These are phyloP conservation scores for Amphilophus citrinellus DNA, from an alignment of 2,113 vertebrate species.

Conservation along the genomic window DNA sequence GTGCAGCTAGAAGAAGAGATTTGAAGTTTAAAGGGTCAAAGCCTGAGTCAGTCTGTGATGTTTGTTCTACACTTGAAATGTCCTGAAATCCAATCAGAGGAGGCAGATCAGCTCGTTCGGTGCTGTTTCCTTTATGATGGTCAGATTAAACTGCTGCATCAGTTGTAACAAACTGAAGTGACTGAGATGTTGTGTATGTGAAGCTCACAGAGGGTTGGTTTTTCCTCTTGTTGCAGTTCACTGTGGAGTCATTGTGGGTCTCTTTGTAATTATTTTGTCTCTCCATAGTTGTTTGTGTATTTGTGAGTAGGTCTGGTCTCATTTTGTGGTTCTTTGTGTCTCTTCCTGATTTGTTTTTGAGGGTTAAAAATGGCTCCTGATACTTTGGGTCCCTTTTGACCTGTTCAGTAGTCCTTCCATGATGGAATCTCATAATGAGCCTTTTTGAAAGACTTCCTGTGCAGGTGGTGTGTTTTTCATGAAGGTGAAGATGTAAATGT, in stretches of 20 bases:
- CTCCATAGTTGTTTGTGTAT: not conserved
- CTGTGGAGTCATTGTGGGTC: not conserved
- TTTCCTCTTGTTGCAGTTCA: not conserved
- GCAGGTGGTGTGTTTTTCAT: not conserved
- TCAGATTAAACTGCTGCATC: not conserved
- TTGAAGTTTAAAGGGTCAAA: not conserved
- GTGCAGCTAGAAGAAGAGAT: not conserved
- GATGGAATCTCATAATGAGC: not conserved
- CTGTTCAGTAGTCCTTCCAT: no score
- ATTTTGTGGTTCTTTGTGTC: no score
- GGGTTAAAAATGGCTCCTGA: accelerated
- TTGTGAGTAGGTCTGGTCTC: no score
- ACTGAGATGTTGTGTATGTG: no score
- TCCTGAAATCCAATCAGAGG: not conserved
- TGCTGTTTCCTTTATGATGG: not conserved
- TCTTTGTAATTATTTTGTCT: not conserved
- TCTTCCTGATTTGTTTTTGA: no score
- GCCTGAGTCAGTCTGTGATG: not conserved
- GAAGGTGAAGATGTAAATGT: not conserved
- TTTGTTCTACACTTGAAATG: not conserved
- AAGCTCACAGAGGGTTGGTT: not conserved
- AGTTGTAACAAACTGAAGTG: not conserved
- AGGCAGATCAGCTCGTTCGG: not conserved
- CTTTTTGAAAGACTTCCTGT: not conserved
- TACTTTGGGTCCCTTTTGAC: not conserved